phyloP scores from a whole-genome alignment of 2,888 invertebrate genomes.

The Plagiodera versicolora region DNA sequence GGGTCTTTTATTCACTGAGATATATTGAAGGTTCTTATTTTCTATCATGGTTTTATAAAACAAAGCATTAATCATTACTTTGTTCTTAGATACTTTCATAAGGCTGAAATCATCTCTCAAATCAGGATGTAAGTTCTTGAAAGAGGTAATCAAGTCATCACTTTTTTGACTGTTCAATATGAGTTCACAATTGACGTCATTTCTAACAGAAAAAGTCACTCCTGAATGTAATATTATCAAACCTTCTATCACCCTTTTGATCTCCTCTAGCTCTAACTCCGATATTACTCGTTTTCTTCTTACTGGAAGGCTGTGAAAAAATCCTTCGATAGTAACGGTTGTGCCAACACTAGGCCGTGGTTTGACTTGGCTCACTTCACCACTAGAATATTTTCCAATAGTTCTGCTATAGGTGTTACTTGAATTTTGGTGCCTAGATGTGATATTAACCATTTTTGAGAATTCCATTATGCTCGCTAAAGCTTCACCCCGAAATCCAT shows the following conservation, averaged over 20 bases:
- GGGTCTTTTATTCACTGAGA: conserved; percentile 68
- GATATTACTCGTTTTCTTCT: conserved; percentile 60
- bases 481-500: conserved; percentile 72
- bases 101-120: conserved; percentile 50
- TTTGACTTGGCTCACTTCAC: conserved; percentile 43
- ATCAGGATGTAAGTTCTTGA: conserved; percentile 56
- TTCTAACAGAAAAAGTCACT: conserved; percentile 69
- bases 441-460: conserved; percentile 62
- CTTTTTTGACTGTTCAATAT: conserved; percentile 63
- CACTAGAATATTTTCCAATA: conserved; percentile 44
- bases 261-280: conserved; percentile 61
- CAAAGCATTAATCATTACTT: conserved; percentile 61
- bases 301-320: conserved; percentile 66
- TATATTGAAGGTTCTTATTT: conserved; percentile 60
- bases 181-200: conserved; percentile 64
- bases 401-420: conserved; percentile 62
- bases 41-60: conserved; percentile 57
- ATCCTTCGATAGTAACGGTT: conserved; percentile 69
- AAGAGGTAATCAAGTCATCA: conserved; percentile 58
- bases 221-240: conserved; percentile 67
- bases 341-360: conserved; percentile 69
- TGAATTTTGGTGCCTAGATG: conserved; percentile 56
- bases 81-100: conserved; percentile 51
- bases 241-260: conserved; percentile 62
- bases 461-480: conserved; percentile 62